Evolutionary conservation across 1,140 invertebrate genomes (phyloP), one percentile per base, ranked within the genome.

Genomic region (Euschistus heros): DNA sequence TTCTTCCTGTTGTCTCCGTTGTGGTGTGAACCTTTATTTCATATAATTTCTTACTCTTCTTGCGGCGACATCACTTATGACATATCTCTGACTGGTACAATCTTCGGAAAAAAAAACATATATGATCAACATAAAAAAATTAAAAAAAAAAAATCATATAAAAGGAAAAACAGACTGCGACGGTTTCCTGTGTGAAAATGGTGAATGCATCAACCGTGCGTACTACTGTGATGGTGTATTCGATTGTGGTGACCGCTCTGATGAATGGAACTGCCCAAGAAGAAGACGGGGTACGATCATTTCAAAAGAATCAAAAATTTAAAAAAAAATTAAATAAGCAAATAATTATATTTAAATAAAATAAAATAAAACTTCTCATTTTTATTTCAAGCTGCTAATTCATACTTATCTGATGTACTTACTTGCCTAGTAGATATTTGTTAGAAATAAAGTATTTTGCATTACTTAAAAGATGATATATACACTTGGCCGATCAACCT

Each of bases 241-340:
- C 10, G 27, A 63, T 20, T 63, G 60, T 30, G 42, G 0, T 26
- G 62, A 63, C 37, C 5, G 37, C 1, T 22, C 10, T 14, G 66
- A 66, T 62, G 65, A 66, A 62, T 7, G 42, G 20, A 22, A 24
- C 30, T 64, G 63, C 27, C 15, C 24, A 15, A 64, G 63, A 33
- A 50, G 24, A n/a, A 44, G 59, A 57, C 54, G 54, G 2, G 54
- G 54, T 57, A 57, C 20, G 54, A 57, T 27, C 54, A 57, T 57
- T 57, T 57, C 3, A 22, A 62, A 62, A 62, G 33, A 33, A 33
- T 33, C 24, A 27, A 37, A 24, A 33, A 8, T 62, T 33, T n/a
- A n/a, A n/a, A 62, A 37, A 18, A 37, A 37, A 33, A 33, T 62
- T 4, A 37, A 37, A 37, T 37, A 37, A 37, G 33, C 33, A 37